These are phyloP conservation scores for Phalanger gymnotis DNA, from an alignment of 2,797 vertebrate species.

Conservation along the genomic window DNA sequence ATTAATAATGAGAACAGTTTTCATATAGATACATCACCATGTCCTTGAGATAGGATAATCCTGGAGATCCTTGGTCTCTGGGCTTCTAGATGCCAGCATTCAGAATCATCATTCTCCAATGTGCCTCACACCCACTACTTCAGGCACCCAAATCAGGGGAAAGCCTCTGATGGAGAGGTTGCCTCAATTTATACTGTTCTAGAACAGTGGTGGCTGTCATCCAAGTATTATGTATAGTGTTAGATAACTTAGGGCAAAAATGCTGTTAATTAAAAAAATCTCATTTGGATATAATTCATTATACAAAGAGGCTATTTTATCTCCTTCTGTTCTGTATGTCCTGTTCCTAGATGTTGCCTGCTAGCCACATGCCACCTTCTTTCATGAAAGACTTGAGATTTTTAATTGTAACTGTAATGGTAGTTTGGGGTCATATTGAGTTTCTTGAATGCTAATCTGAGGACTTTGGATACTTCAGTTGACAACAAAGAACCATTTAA, in stretches of 20 bases:
- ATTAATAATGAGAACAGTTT: not conserved
- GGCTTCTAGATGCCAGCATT: not conserved
- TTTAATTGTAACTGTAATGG: not conserved
- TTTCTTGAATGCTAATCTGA: not conserved
- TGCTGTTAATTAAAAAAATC: not conserved
- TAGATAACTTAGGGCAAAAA: not conserved
- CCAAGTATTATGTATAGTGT: not conserved
- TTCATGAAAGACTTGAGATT: not conserved
- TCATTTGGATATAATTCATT: not conserved
- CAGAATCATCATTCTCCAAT: not conserved
- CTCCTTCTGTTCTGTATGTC: not conserved
- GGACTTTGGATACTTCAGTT: not conserved
- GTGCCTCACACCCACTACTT: not conserved
- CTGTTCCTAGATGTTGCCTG: not conserved
- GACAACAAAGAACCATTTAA: not conserved
- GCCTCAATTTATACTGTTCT: not conserved
- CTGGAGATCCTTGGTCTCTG: not conserved
- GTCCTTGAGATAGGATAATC: not conserved
- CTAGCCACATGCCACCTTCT: not conserved
- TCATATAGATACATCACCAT: not conserved
- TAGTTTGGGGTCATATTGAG: not conserved
- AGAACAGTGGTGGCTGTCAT: not conserved
- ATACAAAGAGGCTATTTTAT: not conserved
- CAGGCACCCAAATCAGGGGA: not conserved
- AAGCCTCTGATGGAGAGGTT: not conserved